Percentiles rank a stretch among this genome's conserved stretches.
phyloP scores from a whole-genome alignment of 2,113 vertebrate genomes.

The Pavo muticus region DNA sequence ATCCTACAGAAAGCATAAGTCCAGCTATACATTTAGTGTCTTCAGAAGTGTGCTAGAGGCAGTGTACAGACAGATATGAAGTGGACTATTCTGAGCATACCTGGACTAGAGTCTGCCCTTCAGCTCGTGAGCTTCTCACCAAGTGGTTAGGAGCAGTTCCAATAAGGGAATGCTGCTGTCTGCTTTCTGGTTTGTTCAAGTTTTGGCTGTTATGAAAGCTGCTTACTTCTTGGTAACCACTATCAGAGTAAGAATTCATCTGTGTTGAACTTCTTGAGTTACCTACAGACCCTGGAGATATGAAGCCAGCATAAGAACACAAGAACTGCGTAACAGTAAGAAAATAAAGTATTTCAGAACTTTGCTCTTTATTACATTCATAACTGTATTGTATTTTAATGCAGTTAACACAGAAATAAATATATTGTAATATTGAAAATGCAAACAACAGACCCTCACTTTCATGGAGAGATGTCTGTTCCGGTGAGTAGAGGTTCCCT shows the following conservation, averaged over 20 bases:
- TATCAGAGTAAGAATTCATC: slow-evolving; percentile 99
- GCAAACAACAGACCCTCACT: slow-evolving; percentile 96
- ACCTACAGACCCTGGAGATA: slow-evolving; percentile 87
- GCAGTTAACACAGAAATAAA: slow-evolving; percentile 13
- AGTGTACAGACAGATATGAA: neutral
- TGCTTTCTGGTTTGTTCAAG: slow-evolving; percentile 85
- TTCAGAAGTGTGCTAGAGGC: neutral
- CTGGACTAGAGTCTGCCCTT: slow-evolving; percentile 92
- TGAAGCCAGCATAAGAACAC: slow-evolving; percentile 30
- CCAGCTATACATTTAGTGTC: fast-evolving
- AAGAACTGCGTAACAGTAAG: neutral
- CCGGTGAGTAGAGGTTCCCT: slow-evolving; percentile 89
- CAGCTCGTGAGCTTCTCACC: slow-evolving; percentile 87
- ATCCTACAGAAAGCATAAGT: neutral
- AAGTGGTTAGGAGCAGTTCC: slow-evolving; percentile 80
- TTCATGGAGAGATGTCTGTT: slow-evolving; percentile 95
- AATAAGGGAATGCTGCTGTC: slow-evolving; percentile 86
- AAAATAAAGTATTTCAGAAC: neutral
- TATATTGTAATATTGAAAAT: slow-evolving; percentile 68
- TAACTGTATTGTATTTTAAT: neutral
- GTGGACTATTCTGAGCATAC: slow-evolving; percentile 67
- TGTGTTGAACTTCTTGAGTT: slow-evolving; percentile 96
- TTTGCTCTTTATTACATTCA: neutral
- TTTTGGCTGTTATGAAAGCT: slow-evolving; percentile 91
- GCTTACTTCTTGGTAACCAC: slow-evolving; percentile 95